Conservation (phyloP, 2,113 vertebrate genomes). For the Lanius ludovicianus region DNA sequence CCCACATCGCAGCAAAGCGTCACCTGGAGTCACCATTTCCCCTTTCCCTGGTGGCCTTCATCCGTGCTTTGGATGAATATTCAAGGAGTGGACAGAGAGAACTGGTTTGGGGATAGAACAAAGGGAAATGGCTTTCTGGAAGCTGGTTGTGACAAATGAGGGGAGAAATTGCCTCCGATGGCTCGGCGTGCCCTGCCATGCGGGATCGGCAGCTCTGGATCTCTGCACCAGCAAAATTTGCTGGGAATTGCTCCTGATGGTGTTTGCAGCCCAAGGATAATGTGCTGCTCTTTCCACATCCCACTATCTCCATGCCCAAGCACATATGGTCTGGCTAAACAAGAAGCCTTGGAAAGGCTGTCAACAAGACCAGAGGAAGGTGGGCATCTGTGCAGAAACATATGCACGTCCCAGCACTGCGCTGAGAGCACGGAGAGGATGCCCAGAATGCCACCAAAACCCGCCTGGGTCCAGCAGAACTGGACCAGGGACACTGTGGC, state of each 20-base stretch:
- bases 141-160: not conserved
- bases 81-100: not conserved
- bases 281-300: slow-evolving; percentile 51
- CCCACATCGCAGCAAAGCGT: not conserved
- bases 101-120: not conserved
- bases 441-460: slow-evolving; percentile 9
- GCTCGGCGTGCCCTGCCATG: accelerated
- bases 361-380: slow-evolving; percentile 51
- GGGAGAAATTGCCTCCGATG: accelerated
- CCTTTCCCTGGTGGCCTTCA: not conserved
- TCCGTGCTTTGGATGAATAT: not conserved
- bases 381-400: slow-evolving; percentile 51
- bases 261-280: slow-evolving; percentile 49
- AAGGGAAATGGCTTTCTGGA: not conserved
- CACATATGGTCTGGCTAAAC: slow-evolving; percentile 55
- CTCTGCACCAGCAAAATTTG: not conserved
- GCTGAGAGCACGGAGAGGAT: not conserved
- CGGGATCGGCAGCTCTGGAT: not conserved
- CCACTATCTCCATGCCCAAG: slow-evolving; percentile 26
- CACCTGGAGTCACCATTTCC: not conserved
- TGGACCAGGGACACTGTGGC: not conserved
- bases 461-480: not conserved
- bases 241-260: not conserved
- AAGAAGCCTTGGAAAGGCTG: slow-evolving; percentile 59
- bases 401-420: not conserved